Evolutionary conservation across 1,140 invertebrate genomes (phyloP).

Genomic region (Caenorhabditis brenneri): DNA sequence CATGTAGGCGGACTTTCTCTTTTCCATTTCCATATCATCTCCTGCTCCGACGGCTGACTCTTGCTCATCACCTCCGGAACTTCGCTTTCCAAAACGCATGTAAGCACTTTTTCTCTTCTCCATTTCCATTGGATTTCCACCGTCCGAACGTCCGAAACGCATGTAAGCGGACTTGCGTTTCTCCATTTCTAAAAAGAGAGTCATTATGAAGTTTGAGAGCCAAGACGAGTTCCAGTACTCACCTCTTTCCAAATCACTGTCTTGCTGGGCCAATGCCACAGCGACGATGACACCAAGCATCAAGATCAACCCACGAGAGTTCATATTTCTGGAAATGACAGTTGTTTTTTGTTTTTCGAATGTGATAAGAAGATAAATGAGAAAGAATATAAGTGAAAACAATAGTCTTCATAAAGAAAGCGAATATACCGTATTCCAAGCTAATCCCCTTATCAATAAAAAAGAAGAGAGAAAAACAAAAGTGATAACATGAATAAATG

Average conservation of each 20-base stretch:
- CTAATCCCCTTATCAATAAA: background rate
- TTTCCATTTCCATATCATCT: slow-evolving; percentile 30
- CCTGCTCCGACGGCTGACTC: background rate
- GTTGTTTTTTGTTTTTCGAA: too few species aligned
- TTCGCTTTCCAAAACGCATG: slow-evolving; percentile 58
- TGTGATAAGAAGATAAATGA: too few species aligned
- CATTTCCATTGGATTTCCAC: slow-evolving; percentile 50
- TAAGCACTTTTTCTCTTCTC: slow-evolving; percentile 57
- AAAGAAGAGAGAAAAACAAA: background rate
- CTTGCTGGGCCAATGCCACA: slow-evolving; percentile 6
- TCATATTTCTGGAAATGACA: slow-evolving; percentile 18
- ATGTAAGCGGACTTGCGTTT: slow-evolving; percentile 58
- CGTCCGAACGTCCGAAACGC: slow-evolving; percentile 57
- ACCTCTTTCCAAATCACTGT: background rate
- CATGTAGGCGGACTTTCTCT: slow-evolving; percentile 48
- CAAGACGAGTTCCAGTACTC: background rate
- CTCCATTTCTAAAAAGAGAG: slow-evolving; percentile 53
- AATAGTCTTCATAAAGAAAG: background rate
- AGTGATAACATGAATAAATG: background rate
- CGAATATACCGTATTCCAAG: background rate
- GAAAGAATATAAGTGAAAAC: background rate
- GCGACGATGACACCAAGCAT: slow-evolving; percentile 22
- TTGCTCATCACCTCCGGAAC: background rate
- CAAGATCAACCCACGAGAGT: slow-evolving; percentile 36
- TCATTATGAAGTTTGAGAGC: too few species aligned